These are phyloP conservation scores for Decapterus maruadsi DNA, from an alignment of 2,797 vertebrate species.

Conservation along the genomic window DNA sequence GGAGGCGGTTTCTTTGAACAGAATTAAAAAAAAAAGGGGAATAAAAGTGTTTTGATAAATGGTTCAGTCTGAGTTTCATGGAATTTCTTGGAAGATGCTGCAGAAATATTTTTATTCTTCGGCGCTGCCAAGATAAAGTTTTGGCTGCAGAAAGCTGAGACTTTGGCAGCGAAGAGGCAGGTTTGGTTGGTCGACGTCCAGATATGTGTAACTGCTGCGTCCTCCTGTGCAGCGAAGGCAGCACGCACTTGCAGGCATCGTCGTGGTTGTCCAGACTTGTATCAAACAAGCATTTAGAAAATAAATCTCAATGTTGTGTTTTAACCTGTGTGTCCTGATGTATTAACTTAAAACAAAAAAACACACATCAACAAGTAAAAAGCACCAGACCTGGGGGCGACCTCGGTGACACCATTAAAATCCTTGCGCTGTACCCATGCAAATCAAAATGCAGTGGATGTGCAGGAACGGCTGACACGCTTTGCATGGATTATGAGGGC, in stretches of 20 bases:
- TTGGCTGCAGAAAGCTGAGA: conserved; percentile 20
- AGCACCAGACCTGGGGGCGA: not conserved
- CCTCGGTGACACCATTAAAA: not conserved
- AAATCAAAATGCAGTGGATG: conserved; percentile 40
- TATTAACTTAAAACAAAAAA: not conserved
- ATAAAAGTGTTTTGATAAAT: conserved; percentile 19
- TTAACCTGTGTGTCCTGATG: not conserved
- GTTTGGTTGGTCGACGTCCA: conserved; percentile 50
- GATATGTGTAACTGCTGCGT: conserved; percentile 13
- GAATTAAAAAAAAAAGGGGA: not conserved
- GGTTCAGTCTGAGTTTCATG: not conserved
- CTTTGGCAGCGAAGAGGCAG: conserved; percentile 33
- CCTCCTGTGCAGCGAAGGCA: conserved; percentile 9
- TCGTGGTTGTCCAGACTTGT: conserved; percentile 15
- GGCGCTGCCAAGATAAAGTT: conserved; percentile 36
- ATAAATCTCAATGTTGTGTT: conserved; percentile 1
- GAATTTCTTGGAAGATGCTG: conserved; percentile 34
- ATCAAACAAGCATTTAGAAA: not conserved
- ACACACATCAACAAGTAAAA: conserved; percentile 4
- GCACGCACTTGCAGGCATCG: not conserved
- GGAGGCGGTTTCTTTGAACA: conserved; percentile 7
- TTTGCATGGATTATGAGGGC: conserved; percentile 35
- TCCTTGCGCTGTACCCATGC: conserved; percentile 29
- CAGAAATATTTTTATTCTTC: conserved; percentile 21
- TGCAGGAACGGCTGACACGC: conserved; percentile 9